These are phyloP conservation scores for Plusia festucae DNA, from an alignment of 2,888 invertebrate species.

Conservation along the genomic window DNA sequence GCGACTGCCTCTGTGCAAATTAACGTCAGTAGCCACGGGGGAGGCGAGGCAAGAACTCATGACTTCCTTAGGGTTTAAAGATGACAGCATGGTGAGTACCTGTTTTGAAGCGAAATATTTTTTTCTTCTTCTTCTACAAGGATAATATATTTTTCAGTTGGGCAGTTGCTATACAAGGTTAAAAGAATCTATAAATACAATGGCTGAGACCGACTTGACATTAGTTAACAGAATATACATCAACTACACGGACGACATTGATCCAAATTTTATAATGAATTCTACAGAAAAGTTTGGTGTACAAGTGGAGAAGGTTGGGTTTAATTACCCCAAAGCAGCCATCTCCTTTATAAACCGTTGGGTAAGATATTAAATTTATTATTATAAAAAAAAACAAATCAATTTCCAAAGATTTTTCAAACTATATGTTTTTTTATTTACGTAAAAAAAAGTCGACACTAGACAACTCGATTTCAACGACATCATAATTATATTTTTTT, in stretches of 20 bases:
- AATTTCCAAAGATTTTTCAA: too few species aligned
- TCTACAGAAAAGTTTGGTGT: constrained; percentile 63
- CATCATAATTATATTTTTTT: too few species aligned
- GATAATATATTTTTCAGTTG: constrained; percentile 33
- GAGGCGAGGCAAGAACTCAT: constrained; percentile 65
- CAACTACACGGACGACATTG: constrained; percentile 63
- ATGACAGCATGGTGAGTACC: constrained; percentile 55
- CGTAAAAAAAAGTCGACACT: too few species aligned
- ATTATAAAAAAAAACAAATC: too few species aligned
- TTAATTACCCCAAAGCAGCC: constrained; percentile 62
- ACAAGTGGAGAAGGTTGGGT: constrained; percentile 69
- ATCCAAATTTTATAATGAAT: constrained; percentile 58
- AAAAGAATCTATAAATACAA: neutral
- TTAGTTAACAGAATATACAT: constrained; percentile 70
- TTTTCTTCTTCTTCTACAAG: too few species aligned
- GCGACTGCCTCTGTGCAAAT: constrained; percentile 69
- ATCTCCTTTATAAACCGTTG: constrained; percentile 68
- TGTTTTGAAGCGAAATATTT: neutral
- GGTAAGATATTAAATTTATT: constrained; percentile 63
- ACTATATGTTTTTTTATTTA: too few species aligned
- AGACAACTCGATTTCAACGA: too few species aligned
- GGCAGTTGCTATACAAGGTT: constrained; percentile 15
- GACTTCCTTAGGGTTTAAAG: constrained; percentile 60
- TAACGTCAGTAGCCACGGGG: constrained; percentile 65
- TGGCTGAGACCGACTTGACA: constrained; percentile 43